Evolutionary conservation across 2,797 vertebrate genomes (phyloP), one percentile per base, ranked within the genome.

Genomic region (Enteromius trimaculatus): DNA sequence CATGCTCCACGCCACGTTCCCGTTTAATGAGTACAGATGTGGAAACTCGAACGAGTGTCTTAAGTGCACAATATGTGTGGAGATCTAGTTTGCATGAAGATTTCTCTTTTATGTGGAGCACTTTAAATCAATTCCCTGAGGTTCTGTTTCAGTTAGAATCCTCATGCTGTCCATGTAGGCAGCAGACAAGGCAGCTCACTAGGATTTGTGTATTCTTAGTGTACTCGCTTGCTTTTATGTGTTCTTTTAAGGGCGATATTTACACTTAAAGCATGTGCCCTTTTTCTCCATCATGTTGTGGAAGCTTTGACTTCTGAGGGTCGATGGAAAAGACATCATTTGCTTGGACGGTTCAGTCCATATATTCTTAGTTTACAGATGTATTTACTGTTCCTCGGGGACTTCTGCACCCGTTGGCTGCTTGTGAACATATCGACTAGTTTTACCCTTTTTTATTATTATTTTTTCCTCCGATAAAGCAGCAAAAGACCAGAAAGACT

Each of bases 261-360:
- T 23, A 37, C 1, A 10, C 1, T n/a, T 3, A 34, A 17, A 23
- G 17, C 14, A 14, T 64, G 58, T 42, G 21, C 62, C 29, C 29
- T 34, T 37, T 49, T 81, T 14, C 69, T n/a, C 65, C 78, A 21
- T 55, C 14, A 55, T 68, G 21, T 64, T 70, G 14, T 42, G 51
- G 42, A 44, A 81, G 58, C 70, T 31, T 19, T 34, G 11, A 58
- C 13, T 75, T 80, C 34, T 70, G 70, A 47, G 55, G 70, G 68
- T 60, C 34, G 31, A 81, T 85, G 83, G 83, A 76, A 85, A 85
- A 85, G 29, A 37, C 72, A 77, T 84, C 68, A 44, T 60, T 77
- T 81, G 51, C 51, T 76, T 60, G 34, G 64, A 81, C 6, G 16
- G 72, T 58, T 75, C 55, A 64, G 84, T 85, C 58, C 39, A 81